Conservation (phyloP, 2,113 vertebrate species). For the Coptodon bakossiorum region DNA sequence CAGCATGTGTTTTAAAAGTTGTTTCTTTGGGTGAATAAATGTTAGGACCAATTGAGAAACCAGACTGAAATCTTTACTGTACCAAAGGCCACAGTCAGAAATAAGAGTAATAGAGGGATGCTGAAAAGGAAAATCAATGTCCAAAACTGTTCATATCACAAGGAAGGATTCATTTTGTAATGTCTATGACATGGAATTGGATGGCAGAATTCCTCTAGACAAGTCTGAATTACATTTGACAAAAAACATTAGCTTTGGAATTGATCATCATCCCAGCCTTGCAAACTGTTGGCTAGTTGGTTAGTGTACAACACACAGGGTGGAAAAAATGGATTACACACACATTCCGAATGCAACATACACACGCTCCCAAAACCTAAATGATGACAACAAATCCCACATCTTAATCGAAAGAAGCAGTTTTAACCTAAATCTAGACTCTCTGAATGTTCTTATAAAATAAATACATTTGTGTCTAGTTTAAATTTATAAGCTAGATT, state of each 20-base stretch:
- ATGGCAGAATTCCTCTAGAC: neutral
- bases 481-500: neutral
- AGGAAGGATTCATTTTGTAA: slow-evolving; percentile 68
- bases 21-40: neutral
- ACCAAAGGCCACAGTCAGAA: neutral
- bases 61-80: neutral
- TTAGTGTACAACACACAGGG: neutral
- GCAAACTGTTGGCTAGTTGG: neutral
- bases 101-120: neutral
- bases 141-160: neutral
- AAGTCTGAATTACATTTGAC: neutral
- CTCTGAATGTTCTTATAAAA: neutral
- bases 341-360: neutral
- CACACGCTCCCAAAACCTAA: neutral
- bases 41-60: neutral
- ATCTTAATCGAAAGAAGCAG: neutral
- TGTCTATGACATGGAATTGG: neutral
- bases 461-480: neutral
- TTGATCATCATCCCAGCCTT: neutral
- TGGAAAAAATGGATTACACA: neutral
- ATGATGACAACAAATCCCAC: neutral
- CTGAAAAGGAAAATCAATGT: neutral
- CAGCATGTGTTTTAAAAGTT: slow-evolving; percentile 26
- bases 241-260: neutral
- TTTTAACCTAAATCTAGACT: neutral